Conservation (phyloP, 2,888 invertebrate species). For the Sinhomidia bicolor region DNA sequence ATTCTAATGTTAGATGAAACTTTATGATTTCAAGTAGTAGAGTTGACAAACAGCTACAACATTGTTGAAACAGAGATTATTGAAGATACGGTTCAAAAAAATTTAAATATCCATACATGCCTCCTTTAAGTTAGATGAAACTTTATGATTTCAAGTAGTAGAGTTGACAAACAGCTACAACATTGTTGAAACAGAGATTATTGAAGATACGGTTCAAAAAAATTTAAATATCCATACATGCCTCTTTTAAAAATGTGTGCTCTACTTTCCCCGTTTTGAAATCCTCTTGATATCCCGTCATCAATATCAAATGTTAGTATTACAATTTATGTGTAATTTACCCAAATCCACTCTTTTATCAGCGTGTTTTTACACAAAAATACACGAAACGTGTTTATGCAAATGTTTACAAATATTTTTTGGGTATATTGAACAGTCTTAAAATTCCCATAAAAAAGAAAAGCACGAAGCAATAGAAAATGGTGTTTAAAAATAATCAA, state of each 20-base stretch:
- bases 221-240: not conserved
- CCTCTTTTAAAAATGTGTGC: not conserved
- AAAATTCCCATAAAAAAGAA: not conserved
- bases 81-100: not conserved
- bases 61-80: not conserved
- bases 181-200: not conserved
- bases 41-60: not conserved
- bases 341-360: too few species aligned
- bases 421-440: not conserved
- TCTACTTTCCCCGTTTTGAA: too few species aligned
- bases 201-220: not conserved
- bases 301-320: too few species aligned
- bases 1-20: conserved; percentile 43
- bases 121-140: not conserved
- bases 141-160: conserved; percentile 33
- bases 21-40: conserved; percentile 41
- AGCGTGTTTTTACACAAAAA: not conserved
- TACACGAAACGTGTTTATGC: not conserved
- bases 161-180: not conserved
- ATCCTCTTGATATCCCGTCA: too few species aligned
- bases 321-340: too few species aligned
- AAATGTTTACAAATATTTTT: too few species aligned
- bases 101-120: not conserved
- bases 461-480: too few species aligned
- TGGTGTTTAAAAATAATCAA: too few species aligned